Conservation (phyloP, 1,140 invertebrate genomes). For the Drosophila santomea region DNA sequence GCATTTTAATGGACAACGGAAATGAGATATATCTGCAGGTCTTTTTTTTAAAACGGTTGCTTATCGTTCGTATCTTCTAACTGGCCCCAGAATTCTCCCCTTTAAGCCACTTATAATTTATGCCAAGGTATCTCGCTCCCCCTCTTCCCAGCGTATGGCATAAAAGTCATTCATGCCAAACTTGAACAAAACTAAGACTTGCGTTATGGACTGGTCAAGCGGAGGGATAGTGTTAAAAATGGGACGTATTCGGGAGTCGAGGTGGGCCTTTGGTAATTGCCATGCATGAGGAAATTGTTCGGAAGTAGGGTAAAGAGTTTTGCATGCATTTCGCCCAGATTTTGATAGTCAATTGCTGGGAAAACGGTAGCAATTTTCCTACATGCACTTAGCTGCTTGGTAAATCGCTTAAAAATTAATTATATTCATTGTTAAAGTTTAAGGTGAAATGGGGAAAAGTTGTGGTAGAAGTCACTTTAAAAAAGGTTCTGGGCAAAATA, state of each 20-base stretch:
- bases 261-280: slow-evolving; percentile 28
- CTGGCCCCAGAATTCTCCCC: slow-evolving; percentile 23
- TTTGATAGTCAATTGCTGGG: slow-evolving; percentile 48
- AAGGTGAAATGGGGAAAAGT: not conserved
- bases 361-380: slow-evolving; percentile 62
- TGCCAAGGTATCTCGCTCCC: slow-evolving; percentile 31
- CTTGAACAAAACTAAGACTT: slow-evolving; percentile 51
- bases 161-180: slow-evolving; percentile 63
- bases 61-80: slow-evolving; percentile 35
- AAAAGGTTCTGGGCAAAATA: not conserved
- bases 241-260: slow-evolving; percentile 9
- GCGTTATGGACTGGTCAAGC: slow-evolving; percentile 48
- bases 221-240: slow-evolving; percentile 44
- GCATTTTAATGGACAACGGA: slow-evolving; percentile 74
- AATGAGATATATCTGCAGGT: slow-evolving; percentile 52
- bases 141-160: slow-evolving; percentile 26
- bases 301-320: slow-evolving; percentile 54
- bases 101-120: slow-evolving; percentile 67
- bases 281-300: slow-evolving; percentile 46
- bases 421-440: slow-evolving; percentile 23
- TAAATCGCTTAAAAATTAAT: slow-evolving; percentile 39
- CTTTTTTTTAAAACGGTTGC: slow-evolving; percentile 3
- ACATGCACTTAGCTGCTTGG: slow-evolving; percentile 29
- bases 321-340: slow-evolving; percentile 74
- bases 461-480: not conserved